phyloP scores from a whole-genome alignment of 2,113 vertebrate genomes.

The Delphinapterus leucas region DNA sequence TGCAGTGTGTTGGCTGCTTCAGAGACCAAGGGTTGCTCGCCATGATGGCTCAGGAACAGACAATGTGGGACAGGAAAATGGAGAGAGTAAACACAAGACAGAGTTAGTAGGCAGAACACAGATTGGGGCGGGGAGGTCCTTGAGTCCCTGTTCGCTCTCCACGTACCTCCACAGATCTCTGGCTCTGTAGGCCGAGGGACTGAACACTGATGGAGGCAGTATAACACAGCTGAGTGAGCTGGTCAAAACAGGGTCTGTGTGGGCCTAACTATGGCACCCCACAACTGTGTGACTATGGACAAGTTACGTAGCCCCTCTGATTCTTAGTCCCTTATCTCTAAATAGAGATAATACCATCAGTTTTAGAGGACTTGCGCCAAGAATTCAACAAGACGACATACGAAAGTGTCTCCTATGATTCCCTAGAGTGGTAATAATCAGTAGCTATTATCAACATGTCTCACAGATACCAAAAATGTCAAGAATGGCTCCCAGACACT shows the following conservation, averaged over 20 bases:
- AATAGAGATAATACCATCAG: not conserved
- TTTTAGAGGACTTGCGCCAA: not conserved
- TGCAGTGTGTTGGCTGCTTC: too few relatives aligned
- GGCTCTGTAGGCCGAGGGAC: not conserved
- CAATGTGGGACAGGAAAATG: not conserved
- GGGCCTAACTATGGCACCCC: not conserved
- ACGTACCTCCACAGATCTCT: not conserved
- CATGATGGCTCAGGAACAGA: not conserved
- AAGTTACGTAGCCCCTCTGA: not conserved
- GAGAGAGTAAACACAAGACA: not conserved
- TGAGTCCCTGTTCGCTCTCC: not conserved
- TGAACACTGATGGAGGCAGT: not conserved
- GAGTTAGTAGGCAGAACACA: not conserved
- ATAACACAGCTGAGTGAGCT: not conserved
- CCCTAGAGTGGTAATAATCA: not conserved
- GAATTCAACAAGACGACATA: not conserved
- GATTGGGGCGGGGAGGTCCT: not conserved
- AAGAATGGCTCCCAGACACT: slow-evolving; percentile 9
- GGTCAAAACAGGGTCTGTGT: not conserved
- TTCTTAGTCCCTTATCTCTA: not conserved
- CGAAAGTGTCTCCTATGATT: not conserved
- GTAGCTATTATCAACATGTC: not conserved
- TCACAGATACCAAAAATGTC: not conserved
- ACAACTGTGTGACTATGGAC: not conserved
- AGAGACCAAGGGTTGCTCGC: not conserved